Evolutionary conservation across 2,797 vertebrate genomes (phyloP).

Genomic region (Centroberyx gerrardi): DNA sequence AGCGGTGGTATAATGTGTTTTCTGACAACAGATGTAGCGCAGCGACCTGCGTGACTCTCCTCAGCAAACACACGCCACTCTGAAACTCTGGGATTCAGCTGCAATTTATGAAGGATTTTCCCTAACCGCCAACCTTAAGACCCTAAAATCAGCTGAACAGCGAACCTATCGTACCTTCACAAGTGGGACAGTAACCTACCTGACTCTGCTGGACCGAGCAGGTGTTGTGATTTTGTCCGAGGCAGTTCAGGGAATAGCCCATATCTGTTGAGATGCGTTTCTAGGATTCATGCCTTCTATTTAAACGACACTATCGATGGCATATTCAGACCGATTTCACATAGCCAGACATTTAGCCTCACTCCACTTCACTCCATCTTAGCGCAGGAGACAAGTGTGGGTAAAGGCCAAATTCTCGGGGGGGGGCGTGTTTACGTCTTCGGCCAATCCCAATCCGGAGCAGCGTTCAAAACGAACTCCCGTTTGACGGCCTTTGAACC

Average conservation of each 20-base stretch:
- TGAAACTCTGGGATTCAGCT: neutral
- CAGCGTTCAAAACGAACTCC: neutral
- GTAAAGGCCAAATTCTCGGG: no score
- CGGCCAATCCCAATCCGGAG: neutral
- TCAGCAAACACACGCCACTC: constrained; percentile 7
- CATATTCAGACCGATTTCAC: neutral
- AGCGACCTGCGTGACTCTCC: neutral
- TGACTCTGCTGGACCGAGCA: no score
- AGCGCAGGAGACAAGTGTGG: no score
- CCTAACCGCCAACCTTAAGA: neutral
- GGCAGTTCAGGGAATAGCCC: no score
- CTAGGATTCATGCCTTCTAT: no score
- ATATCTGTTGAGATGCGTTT: no score
- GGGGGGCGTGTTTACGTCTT: neutral
- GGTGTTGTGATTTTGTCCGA: no score
- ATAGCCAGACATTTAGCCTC: no score
- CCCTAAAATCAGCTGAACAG: neutral
- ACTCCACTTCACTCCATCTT: no score
- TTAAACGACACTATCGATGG: neutral
- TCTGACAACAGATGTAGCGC: constrained; percentile 16
- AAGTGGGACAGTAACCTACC: no score
- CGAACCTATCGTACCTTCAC: no score
- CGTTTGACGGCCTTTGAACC: neutral
- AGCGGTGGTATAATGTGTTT: neutral
- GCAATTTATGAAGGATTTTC: constrained; percentile 4